Evolutionary conservation across 2,888 invertebrate species (phyloP).

Genomic region (Stenolophus ochropezus): DNA sequence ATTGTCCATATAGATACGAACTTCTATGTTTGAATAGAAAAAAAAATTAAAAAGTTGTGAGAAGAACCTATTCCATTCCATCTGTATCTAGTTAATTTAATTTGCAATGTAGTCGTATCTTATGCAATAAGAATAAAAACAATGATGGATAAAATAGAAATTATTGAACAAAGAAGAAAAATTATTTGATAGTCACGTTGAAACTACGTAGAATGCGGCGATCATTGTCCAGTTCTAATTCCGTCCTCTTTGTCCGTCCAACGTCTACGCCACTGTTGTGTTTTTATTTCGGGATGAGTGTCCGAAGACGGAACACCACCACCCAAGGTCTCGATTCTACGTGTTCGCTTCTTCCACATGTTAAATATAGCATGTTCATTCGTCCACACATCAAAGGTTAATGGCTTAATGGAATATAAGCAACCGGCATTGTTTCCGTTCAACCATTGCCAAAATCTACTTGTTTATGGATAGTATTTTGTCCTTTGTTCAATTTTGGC

Average conservation of each 20-base stretch:
- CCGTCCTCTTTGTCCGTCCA: background rate
- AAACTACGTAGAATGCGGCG: background rate
- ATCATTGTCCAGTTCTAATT: background rate
- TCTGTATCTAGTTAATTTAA: too few species aligned
- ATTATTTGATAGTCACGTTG: background rate
- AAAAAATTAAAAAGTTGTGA: too few species aligned
- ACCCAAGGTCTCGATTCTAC: slow-evolving; percentile 25
- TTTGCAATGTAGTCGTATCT: too few species aligned
- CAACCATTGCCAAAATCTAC: slow-evolving; percentile 1
- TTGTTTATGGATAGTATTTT: background rate
- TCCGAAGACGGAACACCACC: slow-evolving; percentile 23
- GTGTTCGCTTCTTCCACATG: background rate
- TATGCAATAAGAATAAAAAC: too few species aligned
- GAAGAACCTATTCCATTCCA: too few species aligned
- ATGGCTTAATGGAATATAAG: background rate
- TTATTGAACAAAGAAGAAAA: too few species aligned
- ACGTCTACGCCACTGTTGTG: background rate
- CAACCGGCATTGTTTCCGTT: background rate
- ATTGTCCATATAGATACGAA: too few species aligned
- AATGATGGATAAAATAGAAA: too few species aligned
- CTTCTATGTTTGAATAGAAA: too few species aligned
- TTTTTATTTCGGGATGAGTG: slow-evolving; percentile 37
- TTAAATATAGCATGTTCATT: slow-evolving; percentile 32
- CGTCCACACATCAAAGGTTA: slow-evolving; percentile 10
- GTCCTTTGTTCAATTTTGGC: background rate